phyloP scores from a whole-genome alignment of 2,797 vertebrate species.

The Molothrus ater region DNA sequence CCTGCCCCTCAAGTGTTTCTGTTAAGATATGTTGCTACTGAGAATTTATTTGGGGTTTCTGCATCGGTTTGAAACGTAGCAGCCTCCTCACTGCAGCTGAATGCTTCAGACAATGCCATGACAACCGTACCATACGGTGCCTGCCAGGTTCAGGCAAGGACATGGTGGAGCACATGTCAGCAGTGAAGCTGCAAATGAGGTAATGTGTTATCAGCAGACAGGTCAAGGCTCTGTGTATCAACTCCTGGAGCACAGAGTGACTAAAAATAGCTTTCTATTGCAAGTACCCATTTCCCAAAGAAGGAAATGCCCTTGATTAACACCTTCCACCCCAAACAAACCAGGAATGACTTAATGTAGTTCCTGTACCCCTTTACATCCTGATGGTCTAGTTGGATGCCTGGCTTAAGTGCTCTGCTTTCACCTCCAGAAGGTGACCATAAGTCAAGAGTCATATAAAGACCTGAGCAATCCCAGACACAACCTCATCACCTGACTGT shows the following conservation, averaged over 20 bases:
- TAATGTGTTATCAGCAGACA: slow-evolving; percentile 79
- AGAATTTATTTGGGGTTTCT: slow-evolving; percentile 4
- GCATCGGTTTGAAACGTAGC: not conserved
- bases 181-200: slow-evolving; percentile 68
- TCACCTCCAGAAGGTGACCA: not conserved
- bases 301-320: slow-evolving; percentile 43
- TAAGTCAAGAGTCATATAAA: slow-evolving; percentile 27
- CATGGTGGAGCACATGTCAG: slow-evolving; percentile 29
- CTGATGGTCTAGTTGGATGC: not conserved
- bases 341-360: not conserved
- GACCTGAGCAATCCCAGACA: not conserved
- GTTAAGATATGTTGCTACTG: not conserved
- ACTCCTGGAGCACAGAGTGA: slow-evolving; percentile 42
- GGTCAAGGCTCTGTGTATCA: slow-evolving; percentile 71
- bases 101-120: slow-evolving; percentile 26
- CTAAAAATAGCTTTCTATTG: slow-evolving; percentile 75
- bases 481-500: slow-evolving; percentile 7
- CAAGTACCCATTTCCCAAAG: slow-evolving; percentile 76
- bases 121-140: not conserved
- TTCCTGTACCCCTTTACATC: not conserved
- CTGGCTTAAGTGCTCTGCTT: not conserved
- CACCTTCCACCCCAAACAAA: slow-evolving; percentile 26
- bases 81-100: not conserved
- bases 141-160: slow-evolving; percentile 76
- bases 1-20: accelerated